Conservation (phyloP, 2,888 invertebrate genomes). For the Hermodice carunculata region DNA sequence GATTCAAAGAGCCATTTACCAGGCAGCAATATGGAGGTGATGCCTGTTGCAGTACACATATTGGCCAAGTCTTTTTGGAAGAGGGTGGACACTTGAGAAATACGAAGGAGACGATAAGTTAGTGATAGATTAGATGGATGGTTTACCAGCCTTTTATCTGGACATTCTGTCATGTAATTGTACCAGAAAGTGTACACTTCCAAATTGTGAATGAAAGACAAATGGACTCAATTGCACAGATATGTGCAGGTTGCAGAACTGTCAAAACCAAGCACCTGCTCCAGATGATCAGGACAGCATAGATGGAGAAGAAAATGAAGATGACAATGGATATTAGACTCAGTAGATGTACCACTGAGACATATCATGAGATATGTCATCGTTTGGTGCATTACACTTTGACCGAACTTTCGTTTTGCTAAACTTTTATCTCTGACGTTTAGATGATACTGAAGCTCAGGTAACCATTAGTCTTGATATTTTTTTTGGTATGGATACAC, state of each 20-base stretch:
- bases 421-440: no score
- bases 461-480: no score
- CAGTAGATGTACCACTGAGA: no score
- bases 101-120: background rate
- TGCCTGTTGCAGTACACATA: background rate
- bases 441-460: no score
- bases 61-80: constrained; percentile 6
- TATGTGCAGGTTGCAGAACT: background rate
- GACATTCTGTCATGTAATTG: constrained; percentile 6
- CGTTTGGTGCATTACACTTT: no score
- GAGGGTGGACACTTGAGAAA: background rate
- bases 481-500: no score
- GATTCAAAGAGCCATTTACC: constrained; percentile 35
- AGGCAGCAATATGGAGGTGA: constrained; percentile 33
- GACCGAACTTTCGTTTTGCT: no score
- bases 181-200: background rate
- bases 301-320: background rate
- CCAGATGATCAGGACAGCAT: background rate
- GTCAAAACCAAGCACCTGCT: background rate
- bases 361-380: no score
- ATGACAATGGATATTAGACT: background rate
- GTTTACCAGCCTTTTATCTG: background rate
- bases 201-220: background rate
- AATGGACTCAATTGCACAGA: constrained; percentile 9
- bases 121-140: constrained; percentile 7